Evolutionary conservation across 2,888 invertebrate species (phyloP).

Genomic region (Parnassius smintheus): DNA sequence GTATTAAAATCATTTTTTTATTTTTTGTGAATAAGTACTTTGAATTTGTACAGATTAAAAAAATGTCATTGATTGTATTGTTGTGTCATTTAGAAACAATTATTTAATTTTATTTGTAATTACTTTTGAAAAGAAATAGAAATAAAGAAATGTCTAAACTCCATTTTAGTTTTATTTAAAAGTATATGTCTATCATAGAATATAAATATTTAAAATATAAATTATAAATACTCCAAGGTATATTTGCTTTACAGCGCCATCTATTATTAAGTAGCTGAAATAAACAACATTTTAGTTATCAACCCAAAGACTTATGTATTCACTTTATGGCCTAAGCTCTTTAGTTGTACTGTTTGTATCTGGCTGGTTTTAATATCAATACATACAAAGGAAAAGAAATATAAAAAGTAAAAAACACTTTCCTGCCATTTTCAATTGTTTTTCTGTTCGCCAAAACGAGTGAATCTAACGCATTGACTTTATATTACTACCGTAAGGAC

Average conservation of each 20-base stretch:
- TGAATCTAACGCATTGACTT: too few species aligned
- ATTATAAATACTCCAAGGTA: too few species aligned
- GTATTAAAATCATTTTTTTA: slow-evolving; percentile 9
- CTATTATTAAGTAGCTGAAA: slow-evolving; percentile 49
- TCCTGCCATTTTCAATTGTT: too few species aligned
- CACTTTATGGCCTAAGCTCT: too few species aligned
- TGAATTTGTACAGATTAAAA: slow-evolving; percentile 21
- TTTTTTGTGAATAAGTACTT: slow-evolving; percentile 18
- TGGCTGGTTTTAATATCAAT: too few species aligned
- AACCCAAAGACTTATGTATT: too few species aligned
- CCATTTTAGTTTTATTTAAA: slow-evolving; percentile 13
- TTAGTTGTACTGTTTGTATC: too few species aligned
- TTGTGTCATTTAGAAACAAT: slow-evolving; percentile 25
- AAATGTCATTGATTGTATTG: slow-evolving; percentile 5
- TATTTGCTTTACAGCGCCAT: slow-evolving; percentile 40
- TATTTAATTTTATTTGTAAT: slow-evolving; percentile 13
- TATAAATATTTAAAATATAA: too few species aligned
- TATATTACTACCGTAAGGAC: too few species aligned
- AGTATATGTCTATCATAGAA: not conserved
- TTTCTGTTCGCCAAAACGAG: too few species aligned
- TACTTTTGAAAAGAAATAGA: slow-evolving; percentile 24
- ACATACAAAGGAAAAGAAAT: too few species aligned
- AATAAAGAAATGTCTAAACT: slow-evolving; percentile 24
- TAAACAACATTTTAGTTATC: not conserved
- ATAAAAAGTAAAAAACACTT: too few species aligned